Evolutionary conservation across 2,113 vertebrate genomes (phyloP).

Genomic region (Aldabrachelys gigantea): DNA sequence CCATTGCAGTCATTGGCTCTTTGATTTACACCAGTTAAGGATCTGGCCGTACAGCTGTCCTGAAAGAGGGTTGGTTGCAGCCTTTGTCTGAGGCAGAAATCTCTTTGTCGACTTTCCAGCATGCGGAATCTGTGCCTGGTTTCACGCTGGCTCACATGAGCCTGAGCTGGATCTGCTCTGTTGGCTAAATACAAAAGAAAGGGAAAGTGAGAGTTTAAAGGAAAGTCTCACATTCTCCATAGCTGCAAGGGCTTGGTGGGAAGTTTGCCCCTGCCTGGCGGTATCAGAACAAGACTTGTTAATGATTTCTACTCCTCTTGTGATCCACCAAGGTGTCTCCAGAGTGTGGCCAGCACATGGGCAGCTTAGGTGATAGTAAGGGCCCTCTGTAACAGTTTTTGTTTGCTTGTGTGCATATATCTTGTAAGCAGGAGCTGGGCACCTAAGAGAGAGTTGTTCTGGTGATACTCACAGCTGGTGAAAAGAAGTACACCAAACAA

Average conservation of each 20-base stretch:
- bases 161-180: not conserved
- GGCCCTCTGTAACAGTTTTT: not conserved
- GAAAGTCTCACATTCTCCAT: not conserved
- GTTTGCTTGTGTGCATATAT: constrained; percentile 61
- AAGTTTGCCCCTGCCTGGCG: accelerated
- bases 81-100: accelerated
- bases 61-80: accelerated
- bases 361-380: not conserved
- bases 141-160: accelerated
- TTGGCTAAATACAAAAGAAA: not conserved
- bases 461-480: not conserved
- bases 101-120: not conserved
- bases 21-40: accelerated
- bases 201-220: not conserved
- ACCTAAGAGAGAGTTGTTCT: not conserved
- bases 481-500: not conserved
- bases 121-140: accelerated
- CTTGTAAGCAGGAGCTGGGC: constrained; percentile 48
- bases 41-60: accelerated
- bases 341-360: not conserved
- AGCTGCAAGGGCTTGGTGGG: not conserved
- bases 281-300: not conserved
- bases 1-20: accelerated
- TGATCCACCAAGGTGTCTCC: accelerated
- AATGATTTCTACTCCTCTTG: not conserved